A percentile compares a stretch with the other conserved stretches of the same genome.
These are phyloP conservation scores for Ictalurus furcatus DNA, from an alignment of 2,113 vertebrate genomes.

Conservation along the genomic window DNA sequence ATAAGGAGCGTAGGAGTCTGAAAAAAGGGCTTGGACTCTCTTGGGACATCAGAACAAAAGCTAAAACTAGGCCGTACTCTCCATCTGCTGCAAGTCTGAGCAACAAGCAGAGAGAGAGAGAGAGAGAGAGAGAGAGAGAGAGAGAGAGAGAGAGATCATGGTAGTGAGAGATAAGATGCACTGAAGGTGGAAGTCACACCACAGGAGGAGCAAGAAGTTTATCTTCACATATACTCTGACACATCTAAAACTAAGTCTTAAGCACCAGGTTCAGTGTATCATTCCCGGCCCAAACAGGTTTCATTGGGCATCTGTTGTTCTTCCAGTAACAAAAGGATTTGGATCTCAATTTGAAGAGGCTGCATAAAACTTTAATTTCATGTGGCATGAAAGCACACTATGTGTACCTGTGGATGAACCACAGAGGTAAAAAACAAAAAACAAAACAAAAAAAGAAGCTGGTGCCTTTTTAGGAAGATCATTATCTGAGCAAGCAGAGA, in stretches of 20 bases:
- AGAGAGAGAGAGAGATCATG: neutral
- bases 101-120: constrained; percentile 56
- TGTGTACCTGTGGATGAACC: constrained; percentile 60
- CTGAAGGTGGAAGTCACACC: neutral
- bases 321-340: constrained; percentile 76
- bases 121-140: constrained; percentile 25
- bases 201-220: neutral
- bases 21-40: constrained; percentile 78
- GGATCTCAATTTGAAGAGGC: constrained; percentile 80
- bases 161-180: constrained; percentile 5
- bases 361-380: constrained; percentile 82
- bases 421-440: neutral
- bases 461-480: constrained; percentile 57
- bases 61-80: constrained; percentile 94
- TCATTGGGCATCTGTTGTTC: constrained; percentile 31
- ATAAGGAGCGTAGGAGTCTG: constrained; percentile 75
- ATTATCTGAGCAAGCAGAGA: constrained; percentile 56
- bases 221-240: neutral
- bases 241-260: neutral
- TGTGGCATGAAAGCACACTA: constrained; percentile 67
- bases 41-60: constrained; percentile 95
- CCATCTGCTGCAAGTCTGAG: constrained; percentile 94
- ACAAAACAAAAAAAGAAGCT: constrained; percentile 9
- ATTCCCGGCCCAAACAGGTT: neutral
- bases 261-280: neutral